phyloP scores from a whole-genome alignment of 2,797 vertebrate species.

The Enteromius afrohamiltoni region DNA sequence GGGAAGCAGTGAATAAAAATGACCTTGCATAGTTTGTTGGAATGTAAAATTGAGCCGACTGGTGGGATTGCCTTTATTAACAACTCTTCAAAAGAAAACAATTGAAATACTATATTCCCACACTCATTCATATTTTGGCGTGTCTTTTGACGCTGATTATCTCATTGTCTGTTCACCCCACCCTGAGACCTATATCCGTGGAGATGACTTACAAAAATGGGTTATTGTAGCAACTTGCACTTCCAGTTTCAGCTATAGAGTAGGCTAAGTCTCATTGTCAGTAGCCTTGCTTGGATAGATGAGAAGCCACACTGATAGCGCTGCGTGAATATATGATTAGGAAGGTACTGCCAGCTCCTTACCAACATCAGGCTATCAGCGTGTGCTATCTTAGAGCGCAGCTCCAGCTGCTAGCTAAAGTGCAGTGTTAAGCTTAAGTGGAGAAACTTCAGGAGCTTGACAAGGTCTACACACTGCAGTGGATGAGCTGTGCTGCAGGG shows the following conservation, averaged over 20 bases:
- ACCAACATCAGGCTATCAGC: conserved; percentile 30
- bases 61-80: not conserved
- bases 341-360: not conserved
- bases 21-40: not conserved
- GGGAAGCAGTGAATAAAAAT: not conserved
- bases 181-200: conserved; percentile 5
- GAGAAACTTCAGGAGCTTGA: conserved; percentile 7
- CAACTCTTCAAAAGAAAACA: conserved; percentile 9
- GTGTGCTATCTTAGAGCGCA: conserved; percentile 4
- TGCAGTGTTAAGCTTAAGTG: conserved; percentile 26
- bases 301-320: conserved; percentile 26
- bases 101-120: conserved; percentile 1
- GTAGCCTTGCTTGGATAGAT: conserved; percentile 19
- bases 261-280: conserved; percentile 18
- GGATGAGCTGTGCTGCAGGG: not conserved
- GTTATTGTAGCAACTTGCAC: conserved; percentile 40
- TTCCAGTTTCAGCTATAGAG: conserved; percentile 20
- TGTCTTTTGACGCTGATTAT: not conserved
- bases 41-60: not conserved
- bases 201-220: conserved; percentile 20
- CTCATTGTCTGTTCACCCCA: conserved; percentile 11
- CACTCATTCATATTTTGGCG: not conserved
- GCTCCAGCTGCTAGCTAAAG: conserved; percentile 28
- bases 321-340: conserved; percentile 38
- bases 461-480: not conserved